Percentiles rank a stretch among this genome's conserved stretches.
Evolutionary conservation across 2,113 vertebrate species (phyloP).

Genomic region (Tetrao urogallus): DNA sequence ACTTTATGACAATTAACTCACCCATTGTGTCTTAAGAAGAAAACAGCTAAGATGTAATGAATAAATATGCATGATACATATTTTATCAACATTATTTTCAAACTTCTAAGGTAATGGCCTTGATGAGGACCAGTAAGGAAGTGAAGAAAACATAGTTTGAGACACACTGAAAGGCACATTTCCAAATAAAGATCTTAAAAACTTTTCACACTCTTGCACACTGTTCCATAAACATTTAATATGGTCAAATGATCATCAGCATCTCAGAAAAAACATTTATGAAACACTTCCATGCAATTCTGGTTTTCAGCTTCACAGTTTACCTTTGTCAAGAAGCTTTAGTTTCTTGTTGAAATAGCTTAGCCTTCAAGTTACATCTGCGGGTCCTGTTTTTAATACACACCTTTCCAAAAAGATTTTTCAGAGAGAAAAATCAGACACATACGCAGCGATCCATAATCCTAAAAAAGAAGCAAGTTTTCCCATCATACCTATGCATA

Average conservation of each 20-base stretch:
- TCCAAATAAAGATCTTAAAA: not conserved
- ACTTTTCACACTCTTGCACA: not conserved
- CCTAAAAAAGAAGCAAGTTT: not conserved
- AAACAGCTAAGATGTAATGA: not conserved
- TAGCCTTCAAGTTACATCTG: not conserved
- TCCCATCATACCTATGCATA: not conserved
- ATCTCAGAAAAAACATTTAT: not conserved
- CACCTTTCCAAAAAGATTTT: not conserved
- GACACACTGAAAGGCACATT: not conserved
- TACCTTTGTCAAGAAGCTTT: not conserved
- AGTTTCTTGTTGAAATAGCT: not conserved
- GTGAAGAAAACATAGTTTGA: not conserved
- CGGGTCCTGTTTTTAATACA: not conserved
- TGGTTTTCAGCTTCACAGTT: not conserved
- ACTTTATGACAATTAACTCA: not conserved
- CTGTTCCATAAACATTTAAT: not conserved
- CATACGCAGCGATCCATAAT: accelerated
- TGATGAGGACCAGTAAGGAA: not conserved
- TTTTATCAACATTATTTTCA: not conserved
- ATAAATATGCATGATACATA: not conserved
- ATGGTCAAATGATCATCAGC: not conserved
- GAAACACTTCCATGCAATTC: not conserved
- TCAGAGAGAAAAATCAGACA: not conserved
- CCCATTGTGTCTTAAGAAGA: not conserved
- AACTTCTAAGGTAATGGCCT: not conserved